These are phyloP conservation scores for Drosophila lacteicornis DNA, from an alignment of 1,140 invertebrate species.

Conservation along the genomic window DNA sequence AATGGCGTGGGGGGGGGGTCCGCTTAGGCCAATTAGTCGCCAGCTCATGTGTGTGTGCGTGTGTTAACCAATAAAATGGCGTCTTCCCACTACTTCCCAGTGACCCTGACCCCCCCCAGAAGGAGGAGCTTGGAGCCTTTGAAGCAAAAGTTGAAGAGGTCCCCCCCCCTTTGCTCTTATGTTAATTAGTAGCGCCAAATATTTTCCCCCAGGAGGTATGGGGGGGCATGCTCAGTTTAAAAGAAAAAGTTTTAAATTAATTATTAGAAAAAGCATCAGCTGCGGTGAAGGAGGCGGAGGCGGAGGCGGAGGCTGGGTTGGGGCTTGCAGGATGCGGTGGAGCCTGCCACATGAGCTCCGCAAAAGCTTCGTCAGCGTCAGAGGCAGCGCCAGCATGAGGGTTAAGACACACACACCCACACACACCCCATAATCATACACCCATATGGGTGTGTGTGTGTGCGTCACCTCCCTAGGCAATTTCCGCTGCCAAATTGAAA, in stretches of 20 bases:
- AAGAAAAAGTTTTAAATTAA: constrained; percentile 85
- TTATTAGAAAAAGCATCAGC: constrained; percentile 84
- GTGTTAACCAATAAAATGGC: constrained; percentile 11
- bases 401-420: constrained; percentile 54
- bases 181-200: constrained; percentile 58
- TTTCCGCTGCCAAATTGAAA: constrained; percentile 85
- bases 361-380: constrained; percentile 42
- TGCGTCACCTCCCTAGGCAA: constrained; percentile 83
- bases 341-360: constrained; percentile 46
- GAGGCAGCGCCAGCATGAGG: constrained; percentile 39
- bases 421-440: constrained; percentile 19
- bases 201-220: constrained; percentile 1
- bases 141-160: not conserved
- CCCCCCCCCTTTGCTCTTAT: constrained; percentile 13
- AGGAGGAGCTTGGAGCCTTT: not conserved
- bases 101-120: not conserved
- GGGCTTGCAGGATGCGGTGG: constrained; percentile 13
- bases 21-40: constrained; percentile 32
- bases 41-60: not conserved
- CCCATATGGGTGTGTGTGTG: constrained; percentile 24
- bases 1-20: not conserved
- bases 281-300: constrained; percentile 40
- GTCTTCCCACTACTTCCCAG: not conserved
- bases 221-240: constrained; percentile 49
- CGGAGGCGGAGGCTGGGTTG: not conserved